These are phyloP conservation scores for Amphipoea lucens DNA, from an alignment of 2,888 invertebrate species.

Conservation along the genomic window DNA sequence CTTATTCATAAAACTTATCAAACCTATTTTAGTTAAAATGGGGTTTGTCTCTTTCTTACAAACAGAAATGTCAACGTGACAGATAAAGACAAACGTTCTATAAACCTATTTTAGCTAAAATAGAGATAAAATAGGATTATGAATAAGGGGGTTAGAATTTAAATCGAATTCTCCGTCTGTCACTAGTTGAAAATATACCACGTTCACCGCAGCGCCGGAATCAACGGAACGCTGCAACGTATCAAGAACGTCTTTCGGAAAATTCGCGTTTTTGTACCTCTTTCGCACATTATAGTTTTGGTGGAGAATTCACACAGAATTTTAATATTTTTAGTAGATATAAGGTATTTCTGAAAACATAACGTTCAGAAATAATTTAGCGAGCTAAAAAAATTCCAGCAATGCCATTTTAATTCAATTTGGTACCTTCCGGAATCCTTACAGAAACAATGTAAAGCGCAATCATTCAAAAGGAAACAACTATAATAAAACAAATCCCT, in stretches of 20 bases:
- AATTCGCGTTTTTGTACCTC: conserved; percentile 12
- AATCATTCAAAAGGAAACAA: conserved; percentile 11
- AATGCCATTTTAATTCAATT: neutral
- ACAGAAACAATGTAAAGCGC: neutral
- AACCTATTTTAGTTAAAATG: no score
- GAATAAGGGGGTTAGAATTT: neutral
- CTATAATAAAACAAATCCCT: conserved; percentile 18
- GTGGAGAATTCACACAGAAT: neutral
- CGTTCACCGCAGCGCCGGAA: neutral
- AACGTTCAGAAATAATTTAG: no score
- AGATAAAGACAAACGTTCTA: no score
- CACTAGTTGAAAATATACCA: conserved; percentile 24
- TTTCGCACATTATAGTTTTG: neutral
- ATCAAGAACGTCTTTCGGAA: conserved; percentile 9
- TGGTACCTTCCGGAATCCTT: neutral
- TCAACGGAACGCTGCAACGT: conserved; percentile 18
- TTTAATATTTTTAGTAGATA: neutral
- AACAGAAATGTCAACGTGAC: no score
- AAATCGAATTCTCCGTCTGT: conserved; percentile 27
- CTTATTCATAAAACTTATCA: no score
- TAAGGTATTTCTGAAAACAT: no score
- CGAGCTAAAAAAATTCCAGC: neutral
- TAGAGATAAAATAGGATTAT: no score
- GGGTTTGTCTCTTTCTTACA: no score
- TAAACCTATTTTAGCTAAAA: no score